phyloP scores from a whole-genome alignment of 1,140 invertebrate species.

The Diachasmimorpha longicaudata region DNA sequence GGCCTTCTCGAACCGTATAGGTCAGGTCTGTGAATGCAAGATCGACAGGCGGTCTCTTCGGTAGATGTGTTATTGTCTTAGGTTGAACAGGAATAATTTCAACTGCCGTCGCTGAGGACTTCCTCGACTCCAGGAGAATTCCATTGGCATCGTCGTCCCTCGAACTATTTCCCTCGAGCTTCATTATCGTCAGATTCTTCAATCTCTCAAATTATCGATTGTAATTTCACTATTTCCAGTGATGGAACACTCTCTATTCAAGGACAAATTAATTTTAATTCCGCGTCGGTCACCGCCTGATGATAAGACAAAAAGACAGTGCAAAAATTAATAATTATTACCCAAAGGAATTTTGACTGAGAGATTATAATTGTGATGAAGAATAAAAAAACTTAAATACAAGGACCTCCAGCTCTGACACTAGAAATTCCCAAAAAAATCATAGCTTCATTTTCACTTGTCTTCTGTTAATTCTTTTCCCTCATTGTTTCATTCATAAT shows the following conservation, averaged over 20 bases:
- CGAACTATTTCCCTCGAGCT: conserved; percentile 56
- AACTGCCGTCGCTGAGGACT: conserved; percentile 65
- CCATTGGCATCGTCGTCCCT: conserved; percentile 51
- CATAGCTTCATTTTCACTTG: no score
- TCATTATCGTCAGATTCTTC: conserved; percentile 42
- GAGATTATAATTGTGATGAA: no score
- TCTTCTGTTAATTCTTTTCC: no score
- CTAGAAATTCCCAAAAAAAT: no score
- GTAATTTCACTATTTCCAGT: not conserved
- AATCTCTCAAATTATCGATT: not conserved
- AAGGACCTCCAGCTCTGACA: no score
- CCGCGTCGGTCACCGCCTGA: not conserved
- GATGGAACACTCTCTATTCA: not conserved
- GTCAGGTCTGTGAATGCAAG: conserved; percentile 84
- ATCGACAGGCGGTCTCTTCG: conserved; percentile 84
- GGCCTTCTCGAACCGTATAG: conserved; percentile 84
- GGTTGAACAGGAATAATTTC: conserved; percentile 72
- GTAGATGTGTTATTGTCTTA: conserved; percentile 82
- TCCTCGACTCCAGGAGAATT: conserved; percentile 62
- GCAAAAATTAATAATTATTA: not conserved
- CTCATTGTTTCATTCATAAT: not conserved
- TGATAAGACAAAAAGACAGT: not conserved
- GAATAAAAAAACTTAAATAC: no score
- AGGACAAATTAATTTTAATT: not conserved
- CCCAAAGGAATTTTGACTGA: no score